Percentiles rank a stretch among this genome's conserved stretches.
phyloP scores from a whole-genome alignment of 2,113 vertebrate genomes.

The Ptilorrhoa leucosticta region DNA sequence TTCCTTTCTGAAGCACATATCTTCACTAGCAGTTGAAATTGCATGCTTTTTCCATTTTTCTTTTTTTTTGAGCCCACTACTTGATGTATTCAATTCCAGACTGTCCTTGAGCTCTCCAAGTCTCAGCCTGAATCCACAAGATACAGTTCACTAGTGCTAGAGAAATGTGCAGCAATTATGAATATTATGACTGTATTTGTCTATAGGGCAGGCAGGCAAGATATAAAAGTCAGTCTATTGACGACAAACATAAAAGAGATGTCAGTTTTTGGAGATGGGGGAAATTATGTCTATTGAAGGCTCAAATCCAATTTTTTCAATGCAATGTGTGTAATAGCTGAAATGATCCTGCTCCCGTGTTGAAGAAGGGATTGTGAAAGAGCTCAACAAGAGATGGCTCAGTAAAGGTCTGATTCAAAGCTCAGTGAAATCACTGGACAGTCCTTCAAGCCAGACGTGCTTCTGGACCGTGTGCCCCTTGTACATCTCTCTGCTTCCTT shows the following conservation, averaged over 20 bases:
- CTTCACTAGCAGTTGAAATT: conserved; percentile 1
- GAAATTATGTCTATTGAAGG: not conserved
- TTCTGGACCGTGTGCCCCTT: not conserved
- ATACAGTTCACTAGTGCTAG: not conserved
- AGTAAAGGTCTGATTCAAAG: not conserved
- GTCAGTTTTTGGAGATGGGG: not conserved
- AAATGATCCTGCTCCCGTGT: not conserved
- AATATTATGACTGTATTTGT: conserved; percentile 6
- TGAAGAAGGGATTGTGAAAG: not conserved
- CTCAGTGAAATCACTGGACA: not conserved
- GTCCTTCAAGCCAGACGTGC: not conserved
- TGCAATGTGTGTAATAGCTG: not conserved
- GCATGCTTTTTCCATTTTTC: not conserved
- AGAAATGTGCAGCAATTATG: not conserved
- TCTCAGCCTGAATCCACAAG: conserved; percentile 7
- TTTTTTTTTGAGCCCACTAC: not conserved
- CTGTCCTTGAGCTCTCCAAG: conserved; percentile 34
- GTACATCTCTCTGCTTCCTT: not conserved
- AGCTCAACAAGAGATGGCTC: not conserved
- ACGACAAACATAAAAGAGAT: not conserved
- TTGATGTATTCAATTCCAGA: conserved; percentile 18
- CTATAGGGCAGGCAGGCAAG: not conserved
- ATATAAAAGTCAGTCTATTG: not conserved
- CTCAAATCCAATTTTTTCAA: conserved; percentile 1
- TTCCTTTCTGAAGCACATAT: conserved; percentile 28